Evolutionary conservation across 2,888 invertebrate genomes (phyloP).

Genomic region (Gasteruption jaculator): DNA sequence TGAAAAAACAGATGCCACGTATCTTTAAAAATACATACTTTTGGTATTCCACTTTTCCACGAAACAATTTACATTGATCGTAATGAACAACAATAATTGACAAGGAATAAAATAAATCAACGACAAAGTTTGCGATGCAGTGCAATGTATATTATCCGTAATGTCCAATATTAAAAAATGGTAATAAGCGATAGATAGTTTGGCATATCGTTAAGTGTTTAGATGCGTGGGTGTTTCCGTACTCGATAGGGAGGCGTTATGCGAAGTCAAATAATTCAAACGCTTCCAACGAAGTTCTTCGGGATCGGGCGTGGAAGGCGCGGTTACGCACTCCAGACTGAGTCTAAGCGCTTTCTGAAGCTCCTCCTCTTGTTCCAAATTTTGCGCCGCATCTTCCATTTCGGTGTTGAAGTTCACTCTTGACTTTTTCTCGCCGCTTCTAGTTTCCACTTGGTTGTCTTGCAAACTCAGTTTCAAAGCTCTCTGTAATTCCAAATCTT

Average conservation of each 20-base stretch:
- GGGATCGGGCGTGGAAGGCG: conserved; percentile 45
- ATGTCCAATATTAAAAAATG: too few relatives aligned
- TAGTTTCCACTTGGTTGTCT: conserved; percentile 36
- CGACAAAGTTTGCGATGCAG: too few relatives aligned
- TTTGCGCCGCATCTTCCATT: conserved; percentile 23
- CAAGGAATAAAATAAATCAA: too few relatives aligned
- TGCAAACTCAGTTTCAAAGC: conserved; percentile 55
- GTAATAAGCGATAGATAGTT: too few relatives aligned
- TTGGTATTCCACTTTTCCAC: too few relatives aligned
- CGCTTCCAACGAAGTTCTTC: conserved; percentile 44
- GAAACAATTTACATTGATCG: too few relatives aligned
- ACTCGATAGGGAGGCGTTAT: conserved; percentile 33
- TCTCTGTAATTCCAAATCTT: conserved; percentile 53
- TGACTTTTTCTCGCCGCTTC: conserved; percentile 31
- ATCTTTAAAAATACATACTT: too few relatives aligned
- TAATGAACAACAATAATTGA: too few relatives aligned
- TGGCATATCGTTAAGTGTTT: conserved; percentile 43
- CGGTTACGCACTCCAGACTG: conserved; percentile 51
- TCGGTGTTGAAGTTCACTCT: conserved; percentile 30
- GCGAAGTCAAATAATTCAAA: conserved; percentile 34
- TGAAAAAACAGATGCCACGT: too few relatives aligned
- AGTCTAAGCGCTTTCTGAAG: conserved; percentile 54
- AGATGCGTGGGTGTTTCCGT: conserved; percentile 41
- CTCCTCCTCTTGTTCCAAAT: conserved; percentile 49
- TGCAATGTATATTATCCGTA: too few relatives aligned